Conservation (phyloP, 2,113 vertebrate genomes). For the Psilopogon haemacephalus region DNA sequence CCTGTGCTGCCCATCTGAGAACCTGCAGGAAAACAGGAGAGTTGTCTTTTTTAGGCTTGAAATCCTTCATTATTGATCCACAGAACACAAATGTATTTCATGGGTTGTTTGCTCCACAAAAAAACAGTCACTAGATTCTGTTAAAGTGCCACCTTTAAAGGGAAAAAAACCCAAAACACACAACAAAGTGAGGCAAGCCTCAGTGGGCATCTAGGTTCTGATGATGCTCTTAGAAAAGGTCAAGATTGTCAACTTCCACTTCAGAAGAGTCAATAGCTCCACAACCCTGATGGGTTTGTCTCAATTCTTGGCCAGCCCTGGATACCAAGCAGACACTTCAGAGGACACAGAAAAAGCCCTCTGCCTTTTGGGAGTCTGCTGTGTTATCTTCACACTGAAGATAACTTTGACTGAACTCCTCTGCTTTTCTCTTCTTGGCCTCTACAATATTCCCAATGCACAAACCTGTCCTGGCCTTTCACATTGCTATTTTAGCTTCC, state of each 20-base stretch:
- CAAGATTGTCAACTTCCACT: not conserved
- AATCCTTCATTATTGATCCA: constrained; percentile 4
- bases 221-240: not conserved
- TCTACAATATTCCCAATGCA: not conserved
- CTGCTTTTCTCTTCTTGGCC: accelerated
- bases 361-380: not conserved
- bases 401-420: not conserved
- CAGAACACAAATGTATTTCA: not conserved
- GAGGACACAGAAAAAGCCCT: not conserved
- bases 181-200: not conserved
- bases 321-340: not conserved
- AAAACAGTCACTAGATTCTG: not conserved
- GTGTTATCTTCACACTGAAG: not conserved
- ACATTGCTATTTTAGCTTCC: not conserved
- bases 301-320: not conserved
- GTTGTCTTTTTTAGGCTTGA: constrained; percentile 13
- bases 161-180: not conserved
- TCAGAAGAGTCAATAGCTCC: not conserved
- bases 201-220: not conserved
- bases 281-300: not conserved
- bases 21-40: not conserved
- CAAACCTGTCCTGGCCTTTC: not conserved
- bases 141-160: not conserved
- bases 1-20: not conserved
- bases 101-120: not conserved